Conservation (phyloP, 2,113 vertebrate species). For the Semnornis frantzii region DNA sequence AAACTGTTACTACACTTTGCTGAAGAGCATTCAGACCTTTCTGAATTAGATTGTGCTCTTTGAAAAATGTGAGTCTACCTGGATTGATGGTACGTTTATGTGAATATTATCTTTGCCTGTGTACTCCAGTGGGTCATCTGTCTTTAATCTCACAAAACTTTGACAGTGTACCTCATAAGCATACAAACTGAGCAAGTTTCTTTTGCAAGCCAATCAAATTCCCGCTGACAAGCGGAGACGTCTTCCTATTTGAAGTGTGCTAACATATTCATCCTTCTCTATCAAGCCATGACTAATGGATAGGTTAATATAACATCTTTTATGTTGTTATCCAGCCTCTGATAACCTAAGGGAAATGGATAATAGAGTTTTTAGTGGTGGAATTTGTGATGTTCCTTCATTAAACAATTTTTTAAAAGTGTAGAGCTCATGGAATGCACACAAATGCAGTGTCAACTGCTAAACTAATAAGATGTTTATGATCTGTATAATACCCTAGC, state of each 20-base stretch:
- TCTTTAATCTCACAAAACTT: conserved; percentile 50
- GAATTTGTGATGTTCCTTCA: not conserved
- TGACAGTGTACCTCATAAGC: conserved; percentile 61
- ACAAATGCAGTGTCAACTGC: not conserved
- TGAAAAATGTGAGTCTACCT: conserved; percentile 46
- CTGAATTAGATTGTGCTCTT: conserved; percentile 34
- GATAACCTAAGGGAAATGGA: conserved; percentile 7
- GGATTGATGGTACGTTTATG: conserved; percentile 45
- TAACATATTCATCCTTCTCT: conserved; percentile 38
- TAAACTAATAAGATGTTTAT: not conserved
- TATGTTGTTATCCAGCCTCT: not conserved
- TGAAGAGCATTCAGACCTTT: conserved; percentile 11
- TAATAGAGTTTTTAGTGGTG: not conserved
- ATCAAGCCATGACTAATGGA: conserved; percentile 40
- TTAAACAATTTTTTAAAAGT: conserved; percentile 3
- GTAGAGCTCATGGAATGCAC: not conserved
- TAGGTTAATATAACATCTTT: conserved; percentile 21
- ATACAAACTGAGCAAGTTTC: conserved; percentile 61
- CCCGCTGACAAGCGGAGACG: conserved; percentile 25
- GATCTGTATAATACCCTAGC: not conserved
- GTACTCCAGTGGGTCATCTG: conserved; percentile 27
- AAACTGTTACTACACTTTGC: not conserved
- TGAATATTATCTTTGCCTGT: conserved; percentile 45
- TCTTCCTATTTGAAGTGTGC: conserved; percentile 53
- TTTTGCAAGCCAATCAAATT: conserved; percentile 58